Evolutionary conservation across 2,113 vertebrate genomes (phyloP), one percentile per base, ranked within the genome.

Genomic region (Xerus inauris): DNA sequence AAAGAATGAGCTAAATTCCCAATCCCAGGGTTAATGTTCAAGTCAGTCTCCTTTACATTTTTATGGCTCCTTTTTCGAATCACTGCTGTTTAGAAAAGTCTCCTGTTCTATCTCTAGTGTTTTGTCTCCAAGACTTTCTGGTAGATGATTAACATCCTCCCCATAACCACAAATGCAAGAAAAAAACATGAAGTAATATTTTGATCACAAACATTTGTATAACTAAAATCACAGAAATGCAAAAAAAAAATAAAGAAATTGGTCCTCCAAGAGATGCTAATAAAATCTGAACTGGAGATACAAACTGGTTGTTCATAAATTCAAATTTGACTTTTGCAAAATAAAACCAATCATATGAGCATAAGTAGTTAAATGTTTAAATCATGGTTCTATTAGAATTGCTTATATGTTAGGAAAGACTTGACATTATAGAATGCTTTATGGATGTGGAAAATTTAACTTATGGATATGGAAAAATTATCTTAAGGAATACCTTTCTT

Each of bases 211-310:
- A 76, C 42, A 26, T 73, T 87, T 87, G 67, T 49, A 64, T 75
- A 49, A 42, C 54, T 83, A 30, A 90, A 67, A 73, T 30, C 19
- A 22, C 11, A 64, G 26, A 75, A 91, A 72, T 75, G 4, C 3
- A 92, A 82, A 20, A 88, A 82, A 20, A 88, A 95, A 88, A 69
- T 64, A 64, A 77, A 90, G 49, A 79, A 79, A 80, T 47, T 59
- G 28, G 35, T 7, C 17, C 3, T 84, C 0, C 5, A 35, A 59
- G 82, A 42, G 1, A 65, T 49, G 12, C 30, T 80, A 64, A 57
- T 54, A n/a, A 95, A 89, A 45, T 22, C 19, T 64, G 5, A 90
- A 77, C 6, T 79, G 28, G 12, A 40, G 22, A 28, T 77, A 30
- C 47, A 47, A 67, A 95, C 35, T 30, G 2, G 3, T 65, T 75